These are phyloP conservation scores for Phylloscopus collybita DNA, from an alignment of 2,797 vertebrate species.

Conservation along the genomic window DNA sequence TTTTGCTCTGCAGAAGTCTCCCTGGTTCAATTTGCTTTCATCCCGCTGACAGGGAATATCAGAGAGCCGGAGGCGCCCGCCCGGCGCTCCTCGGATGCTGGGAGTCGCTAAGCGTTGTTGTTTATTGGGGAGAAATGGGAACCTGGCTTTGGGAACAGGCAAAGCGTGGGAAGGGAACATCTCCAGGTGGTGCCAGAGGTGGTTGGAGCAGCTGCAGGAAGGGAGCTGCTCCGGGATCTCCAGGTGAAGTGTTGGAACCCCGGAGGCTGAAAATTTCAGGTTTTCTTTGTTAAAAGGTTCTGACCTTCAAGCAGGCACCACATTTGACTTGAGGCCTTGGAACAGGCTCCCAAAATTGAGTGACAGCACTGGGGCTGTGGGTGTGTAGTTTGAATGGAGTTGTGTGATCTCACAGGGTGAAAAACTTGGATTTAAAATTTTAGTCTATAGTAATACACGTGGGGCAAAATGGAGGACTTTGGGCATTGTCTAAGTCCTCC, in stretches of 20 bases:
- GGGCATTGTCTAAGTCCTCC: too few relatives aligned
- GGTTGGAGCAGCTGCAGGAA: background rate
- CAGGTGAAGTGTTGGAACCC: background rate
- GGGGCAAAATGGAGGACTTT: too few relatives aligned
- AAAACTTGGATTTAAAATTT: too few relatives aligned
- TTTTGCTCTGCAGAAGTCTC: background rate
- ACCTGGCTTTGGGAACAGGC: background rate
- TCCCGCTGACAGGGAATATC: background rate
- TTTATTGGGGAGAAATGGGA: background rate
- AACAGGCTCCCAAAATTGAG: too few relatives aligned
- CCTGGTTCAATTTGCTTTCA: background rate
- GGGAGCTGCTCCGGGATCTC: accelerated
- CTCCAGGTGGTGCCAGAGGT: background rate
- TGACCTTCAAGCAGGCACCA: too few relatives aligned
- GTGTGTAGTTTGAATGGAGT: too few relatives aligned
- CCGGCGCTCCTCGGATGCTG: accelerated
- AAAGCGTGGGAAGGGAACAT: background rate
- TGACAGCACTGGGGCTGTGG: too few relatives aligned
- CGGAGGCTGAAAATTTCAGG: too few relatives aligned
- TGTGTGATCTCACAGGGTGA: too few relatives aligned
- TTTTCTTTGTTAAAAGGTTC: too few relatives aligned
- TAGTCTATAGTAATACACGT: too few relatives aligned
- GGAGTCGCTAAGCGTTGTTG: accelerated
- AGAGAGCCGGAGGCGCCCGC: background rate
- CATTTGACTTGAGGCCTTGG: too few relatives aligned